phyloP scores from a whole-genome alignment of 2,797 vertebrate genomes.

The Miichthys miiuy region DNA sequence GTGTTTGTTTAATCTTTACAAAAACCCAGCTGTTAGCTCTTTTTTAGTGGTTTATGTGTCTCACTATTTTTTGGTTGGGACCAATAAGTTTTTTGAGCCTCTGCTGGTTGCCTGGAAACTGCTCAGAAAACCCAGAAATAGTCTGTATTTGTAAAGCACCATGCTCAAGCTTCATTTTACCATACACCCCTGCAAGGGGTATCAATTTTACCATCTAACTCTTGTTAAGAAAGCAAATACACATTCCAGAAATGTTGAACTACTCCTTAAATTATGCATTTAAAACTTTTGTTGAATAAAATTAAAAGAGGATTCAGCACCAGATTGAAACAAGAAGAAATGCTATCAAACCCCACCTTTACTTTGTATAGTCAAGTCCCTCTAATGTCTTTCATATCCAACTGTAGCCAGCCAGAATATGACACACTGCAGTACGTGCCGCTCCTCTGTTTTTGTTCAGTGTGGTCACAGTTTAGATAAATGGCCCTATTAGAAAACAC shows the following conservation, averaged over 20 bases:
- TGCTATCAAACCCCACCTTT: neutral
- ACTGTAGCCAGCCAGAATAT: constrained; percentile 6
- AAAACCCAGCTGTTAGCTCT: neutral
- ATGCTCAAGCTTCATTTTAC: neutral
- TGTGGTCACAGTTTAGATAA: constrained; percentile 79
- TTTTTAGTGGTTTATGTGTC: neutral
- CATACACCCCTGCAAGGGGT: neutral
- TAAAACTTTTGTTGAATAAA: neutral
- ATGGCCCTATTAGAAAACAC: constrained; percentile 80
- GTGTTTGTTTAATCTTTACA: neutral
- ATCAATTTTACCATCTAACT: neutral
- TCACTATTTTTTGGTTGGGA: neutral
- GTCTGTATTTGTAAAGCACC: neutral
- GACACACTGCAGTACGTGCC: neutral
- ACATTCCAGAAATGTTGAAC: neutral
- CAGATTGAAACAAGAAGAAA: constrained; percentile 1
- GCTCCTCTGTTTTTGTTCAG: constrained; percentile 48
- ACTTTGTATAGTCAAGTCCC: too few relatives aligned
- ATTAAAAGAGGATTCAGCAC: neutral
- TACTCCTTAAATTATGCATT: neutral
- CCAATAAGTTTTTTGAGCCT: neutral
- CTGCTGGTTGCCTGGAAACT: constrained; percentile 9
- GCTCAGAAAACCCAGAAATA: neutral
- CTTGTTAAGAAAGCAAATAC: neutral
- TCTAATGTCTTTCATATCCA: neutral